These are phyloP conservation scores for Zoanthus sociatus DNA, from an alignment of 92 coral and sea anemone species.

Conservation along the genomic window DNA sequence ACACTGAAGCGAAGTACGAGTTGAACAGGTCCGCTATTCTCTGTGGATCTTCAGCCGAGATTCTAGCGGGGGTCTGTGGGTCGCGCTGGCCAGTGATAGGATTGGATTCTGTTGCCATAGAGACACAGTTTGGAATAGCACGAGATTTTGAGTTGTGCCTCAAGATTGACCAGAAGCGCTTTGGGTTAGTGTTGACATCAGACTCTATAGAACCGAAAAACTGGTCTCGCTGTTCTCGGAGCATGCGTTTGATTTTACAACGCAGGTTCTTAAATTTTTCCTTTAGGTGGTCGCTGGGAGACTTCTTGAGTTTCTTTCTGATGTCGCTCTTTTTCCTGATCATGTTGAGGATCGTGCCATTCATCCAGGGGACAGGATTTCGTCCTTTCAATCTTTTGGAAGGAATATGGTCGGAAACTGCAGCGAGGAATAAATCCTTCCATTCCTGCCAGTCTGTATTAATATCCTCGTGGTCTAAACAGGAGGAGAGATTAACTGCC, in stretches of 20 bases:
- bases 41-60: slow-evolving; percentile 26
- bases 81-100: slow-evolving; percentile 18
- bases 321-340: slow-evolving; percentile 33
- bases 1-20: slow-evolving; percentile 61
- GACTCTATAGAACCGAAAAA: slow-evolving; percentile 26
- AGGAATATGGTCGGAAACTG: slow-evolving; percentile 47
- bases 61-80: slow-evolving; percentile 21
- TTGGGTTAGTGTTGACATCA: slow-evolving; percentile 26
- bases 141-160: not conserved
- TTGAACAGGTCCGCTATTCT: slow-evolving; percentile 59
- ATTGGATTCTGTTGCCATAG: slow-evolving; percentile 48
- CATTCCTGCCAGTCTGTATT: slow-evolving; percentile 47
- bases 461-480: slow-evolving; percentile 39
- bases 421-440: slow-evolving; percentile 43
- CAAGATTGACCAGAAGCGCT: not conserved
- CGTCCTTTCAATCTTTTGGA: slow-evolving; percentile 37
- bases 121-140: slow-evolving; percentile 47
- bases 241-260: slow-evolving; percentile 16
- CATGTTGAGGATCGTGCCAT: slow-evolving; percentile 33
- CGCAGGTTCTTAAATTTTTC: slow-evolving; percentile 39
- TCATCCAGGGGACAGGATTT: slow-evolving; percentile 49
- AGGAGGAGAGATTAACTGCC: slow-evolving; percentile 28
- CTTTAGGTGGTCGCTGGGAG: slow-evolving; percentile 19
- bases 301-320: slow-evolving; percentile 43
- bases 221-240: slow-evolving; percentile 38